phyloP scores from a whole-genome alignment of 1,140 invertebrate genomes.

The Ptiloglossa arizonensis region DNA sequence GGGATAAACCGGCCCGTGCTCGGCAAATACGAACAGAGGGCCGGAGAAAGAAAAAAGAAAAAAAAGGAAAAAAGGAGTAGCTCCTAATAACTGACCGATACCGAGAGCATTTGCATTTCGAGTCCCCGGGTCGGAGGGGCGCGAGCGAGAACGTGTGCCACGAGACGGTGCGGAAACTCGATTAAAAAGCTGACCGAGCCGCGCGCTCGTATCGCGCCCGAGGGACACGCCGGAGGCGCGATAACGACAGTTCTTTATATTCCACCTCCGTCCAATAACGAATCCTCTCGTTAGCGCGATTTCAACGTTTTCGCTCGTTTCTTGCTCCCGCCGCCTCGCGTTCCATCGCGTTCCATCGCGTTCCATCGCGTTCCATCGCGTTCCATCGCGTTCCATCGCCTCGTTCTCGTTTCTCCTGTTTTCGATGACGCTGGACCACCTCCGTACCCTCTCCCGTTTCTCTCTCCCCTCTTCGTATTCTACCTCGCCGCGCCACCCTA shows the following conservation, averaged over 20 bases:
- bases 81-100: constrained; percentile 30
- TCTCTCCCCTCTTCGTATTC: not conserved
- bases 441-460: not conserved
- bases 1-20: constrained; percentile 4
- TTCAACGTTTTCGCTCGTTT: constrained; percentile 51
- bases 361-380: too few species aligned
- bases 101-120: not conserved
- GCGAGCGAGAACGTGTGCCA: not conserved
- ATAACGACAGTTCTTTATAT: constrained; percentile 69
- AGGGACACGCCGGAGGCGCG: constrained; percentile 49
- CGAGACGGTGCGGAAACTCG: constrained; percentile 45
- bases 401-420: constrained; percentile 17
- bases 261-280: constrained; percentile 61
- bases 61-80: not conserved
- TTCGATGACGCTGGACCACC: constrained; percentile 22
- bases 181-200: constrained; percentile 60
- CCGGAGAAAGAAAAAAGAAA: not conserved
- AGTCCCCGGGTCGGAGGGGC: not conserved
- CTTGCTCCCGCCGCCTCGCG: not conserved
- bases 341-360: not conserved
- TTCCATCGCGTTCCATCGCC: not conserved
- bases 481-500: not conserved
- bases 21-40: not conserved
- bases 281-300: constrained; percentile 70
- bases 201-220: constrained; percentile 30